Base-by-base conservation (phyloP, 2,113 vertebrate genomes). In the Piprites chloris region DNA sequence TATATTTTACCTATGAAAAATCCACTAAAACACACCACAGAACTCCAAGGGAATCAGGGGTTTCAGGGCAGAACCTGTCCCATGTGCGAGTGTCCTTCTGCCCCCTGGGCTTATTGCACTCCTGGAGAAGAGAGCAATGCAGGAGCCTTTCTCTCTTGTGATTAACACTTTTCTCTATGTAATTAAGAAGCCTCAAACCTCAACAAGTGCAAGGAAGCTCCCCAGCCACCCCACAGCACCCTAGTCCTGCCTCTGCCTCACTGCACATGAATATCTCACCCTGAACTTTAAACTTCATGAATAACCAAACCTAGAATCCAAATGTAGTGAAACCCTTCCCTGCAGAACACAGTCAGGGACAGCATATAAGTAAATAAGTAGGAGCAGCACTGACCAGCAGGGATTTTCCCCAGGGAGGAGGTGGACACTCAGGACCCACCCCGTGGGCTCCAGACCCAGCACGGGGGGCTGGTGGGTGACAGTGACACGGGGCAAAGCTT, bases 341-440 rank as follows among this genome's bases (percentile, higher is more conserved):
- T 62, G 58, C 73, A 58, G 53, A 52, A 56, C 35, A 13, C 53
- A 13, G 44, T 1, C 6, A 35, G 50, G 27, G 50, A 9, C 33
- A 37, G 67, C 6, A 37, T 19, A 33, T 4, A 49, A 49, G 47
- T 5, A 20, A 19, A 1, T 5, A 42, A 62, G 44, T 0, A n/a
- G 81, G 61, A 55, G 89, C 35, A 61, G 66, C 35, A 1, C 0
- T 52, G 52, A 5, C 6, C 71, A 11, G 30, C 65, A 55, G 50
- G 20, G 19, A 28, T n/a, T 37, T 18, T 17, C 21, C 18, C 44
- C 0, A 0, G 2, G 52, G 19, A 46, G n/a, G 22, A 75, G 46
- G 7, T 2, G 55, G 37, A 13, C 28, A 27, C 0, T 2, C 71
- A 79, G 67, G 32, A 21, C 14, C 50, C 26, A 80, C 9, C 32